These are phyloP conservation scores for Nothobranchius furzeri DNA, from an alignment of 2,113 vertebrate genomes.

Conservation along the genomic window DNA sequence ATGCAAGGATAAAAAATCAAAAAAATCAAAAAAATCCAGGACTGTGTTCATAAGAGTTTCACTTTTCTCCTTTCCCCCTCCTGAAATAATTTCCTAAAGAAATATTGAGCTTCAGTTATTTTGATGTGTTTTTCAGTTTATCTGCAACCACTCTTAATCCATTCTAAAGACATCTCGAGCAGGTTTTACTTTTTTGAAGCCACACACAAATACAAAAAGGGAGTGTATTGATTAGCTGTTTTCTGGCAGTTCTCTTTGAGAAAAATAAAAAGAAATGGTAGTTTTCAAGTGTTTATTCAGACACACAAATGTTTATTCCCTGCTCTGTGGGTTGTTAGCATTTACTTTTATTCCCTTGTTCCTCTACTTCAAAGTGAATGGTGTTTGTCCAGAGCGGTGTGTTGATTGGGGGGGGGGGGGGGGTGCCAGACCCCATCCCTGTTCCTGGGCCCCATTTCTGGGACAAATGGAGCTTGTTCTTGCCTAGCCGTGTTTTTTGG, in stretches of 20 bases:
- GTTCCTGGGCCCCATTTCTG: conserved; percentile 69
- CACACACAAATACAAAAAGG: neutral
- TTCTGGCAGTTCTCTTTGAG: conserved; percentile 10
- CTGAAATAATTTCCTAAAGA: neutral
- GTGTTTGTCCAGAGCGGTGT: conserved; percentile 80
- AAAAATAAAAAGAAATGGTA: neutral
- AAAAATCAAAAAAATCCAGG: too few species aligned
- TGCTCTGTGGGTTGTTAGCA: conserved; percentile 40
- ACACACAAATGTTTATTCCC: conserved; percentile 38
- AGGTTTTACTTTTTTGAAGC: conserved; percentile 10
- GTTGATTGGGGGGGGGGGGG: conserved; percentile 75
- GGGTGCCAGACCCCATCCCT: conserved; percentile 70
- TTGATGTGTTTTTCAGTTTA: conserved; percentile 4
- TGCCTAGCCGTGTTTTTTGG: conserved; percentile 82
- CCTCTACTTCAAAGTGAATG: conserved; percentile 64
- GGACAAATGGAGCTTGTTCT: conserved; percentile 91
- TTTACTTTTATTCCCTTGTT: conserved; percentile 58
- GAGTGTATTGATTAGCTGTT: conserved; percentile 22
- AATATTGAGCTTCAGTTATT: conserved; percentile 15
- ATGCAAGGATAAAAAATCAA: conserved; percentile 45
- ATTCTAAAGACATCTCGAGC: conserved; percentile 14
- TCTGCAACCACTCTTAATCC: neutral
- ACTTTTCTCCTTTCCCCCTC: too few species aligned
- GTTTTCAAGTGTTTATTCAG: conserved; percentile 33
- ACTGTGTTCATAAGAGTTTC: conserved; percentile 6